phyloP scores from a whole-genome alignment of 2,797 vertebrate species.

The Naso thynnoides region DNA sequence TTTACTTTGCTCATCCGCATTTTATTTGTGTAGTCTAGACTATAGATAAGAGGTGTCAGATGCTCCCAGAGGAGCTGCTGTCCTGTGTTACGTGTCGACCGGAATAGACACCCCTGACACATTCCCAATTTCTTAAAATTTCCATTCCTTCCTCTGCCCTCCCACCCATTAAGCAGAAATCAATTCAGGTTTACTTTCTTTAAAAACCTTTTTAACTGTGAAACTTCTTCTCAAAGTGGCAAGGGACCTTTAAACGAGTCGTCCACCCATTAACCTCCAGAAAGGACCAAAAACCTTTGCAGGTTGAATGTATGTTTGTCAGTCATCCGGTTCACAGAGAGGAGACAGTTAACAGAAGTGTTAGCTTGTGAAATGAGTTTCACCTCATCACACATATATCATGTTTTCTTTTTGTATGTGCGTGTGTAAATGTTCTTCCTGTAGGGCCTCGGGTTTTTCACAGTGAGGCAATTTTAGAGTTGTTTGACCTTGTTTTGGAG shows the following conservation, averaged over 20 bases:
- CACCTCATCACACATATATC: slow-evolving; percentile 36
- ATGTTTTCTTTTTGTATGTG: slow-evolving; percentile 14
- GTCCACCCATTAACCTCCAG: slow-evolving; percentile 32
- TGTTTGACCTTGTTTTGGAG: slow-evolving; percentile 36
- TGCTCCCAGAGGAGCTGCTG: background rate
- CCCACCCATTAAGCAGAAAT: slow-evolving; percentile 16
- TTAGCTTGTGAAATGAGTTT: slow-evolving; percentile 1
- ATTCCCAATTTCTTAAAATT: slow-evolving; percentile 32
- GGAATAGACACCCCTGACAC: slow-evolving; percentile 19
- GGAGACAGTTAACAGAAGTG: slow-evolving; percentile 2
- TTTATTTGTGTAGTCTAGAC: slow-evolving; percentile 4
- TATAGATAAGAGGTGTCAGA: slow-evolving; percentile 23
- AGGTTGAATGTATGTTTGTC: slow-evolving; percentile 1
- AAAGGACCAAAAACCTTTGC: background rate
- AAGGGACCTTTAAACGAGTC: slow-evolving; percentile 11
- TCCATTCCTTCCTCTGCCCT: slow-evolving; percentile 16
- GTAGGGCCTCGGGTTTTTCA: slow-evolving; percentile 9
- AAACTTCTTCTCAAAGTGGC: slow-evolving; percentile 9
- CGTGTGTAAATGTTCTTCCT: slow-evolving; percentile 1
- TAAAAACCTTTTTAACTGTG: slow-evolving; percentile 28
- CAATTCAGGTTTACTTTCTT: slow-evolving; percentile 15
- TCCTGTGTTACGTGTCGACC: slow-evolving; percentile 1
- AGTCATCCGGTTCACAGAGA: slow-evolving; percentile 13
- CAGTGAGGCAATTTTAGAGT: background rate
- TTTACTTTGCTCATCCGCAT: background rate